These are phyloP conservation scores for Agrotis exclamationis DNA, from an alignment of 2,888 invertebrate species.

Conservation along the genomic window DNA sequence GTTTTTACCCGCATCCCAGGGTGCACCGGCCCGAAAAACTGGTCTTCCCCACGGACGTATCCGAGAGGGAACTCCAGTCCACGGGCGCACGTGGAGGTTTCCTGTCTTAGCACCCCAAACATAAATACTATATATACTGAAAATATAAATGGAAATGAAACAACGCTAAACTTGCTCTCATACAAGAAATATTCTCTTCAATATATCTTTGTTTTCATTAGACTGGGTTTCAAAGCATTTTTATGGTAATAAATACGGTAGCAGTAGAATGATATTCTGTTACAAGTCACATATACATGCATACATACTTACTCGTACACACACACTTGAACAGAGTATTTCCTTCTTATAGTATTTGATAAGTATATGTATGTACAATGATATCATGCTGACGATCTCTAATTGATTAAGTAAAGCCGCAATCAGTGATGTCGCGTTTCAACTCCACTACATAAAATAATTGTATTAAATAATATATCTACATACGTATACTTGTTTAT, in stretches of 20 bases:
- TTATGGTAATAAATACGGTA: slow-evolving; percentile 41
- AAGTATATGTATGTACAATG: slow-evolving; percentile 26
- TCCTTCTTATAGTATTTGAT: slow-evolving; percentile 28
- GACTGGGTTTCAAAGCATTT: slow-evolving; percentile 22
- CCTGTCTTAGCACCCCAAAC: no score
- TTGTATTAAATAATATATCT: neutral
- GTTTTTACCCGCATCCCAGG: no score
- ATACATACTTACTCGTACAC: slow-evolving; percentile 12
- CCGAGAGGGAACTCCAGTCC: no score
- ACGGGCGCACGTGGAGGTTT: no score
- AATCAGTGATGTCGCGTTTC: slow-evolving; percentile 24
- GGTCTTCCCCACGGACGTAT: no score
- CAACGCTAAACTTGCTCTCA: slow-evolving; percentile 9
- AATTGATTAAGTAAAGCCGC: slow-evolving; percentile 50
- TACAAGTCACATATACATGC: slow-evolving; percentile 7
- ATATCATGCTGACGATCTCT: slow-evolving; percentile 48
- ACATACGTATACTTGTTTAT: neutral
- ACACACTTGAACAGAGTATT: neutral
- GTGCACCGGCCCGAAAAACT: no score
- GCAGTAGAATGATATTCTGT: slow-evolving; percentile 30
- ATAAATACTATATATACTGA: neutral
- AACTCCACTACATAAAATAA: neutral
- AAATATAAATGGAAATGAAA: slow-evolving; percentile 13
- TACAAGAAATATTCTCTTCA: slow-evolving; percentile 6
- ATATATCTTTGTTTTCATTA: slow-evolving; percentile 23